Evolutionary conservation across 2,888 invertebrate genomes (phyloP).

Genomic region (Megaustenia siamemsis): DNA sequence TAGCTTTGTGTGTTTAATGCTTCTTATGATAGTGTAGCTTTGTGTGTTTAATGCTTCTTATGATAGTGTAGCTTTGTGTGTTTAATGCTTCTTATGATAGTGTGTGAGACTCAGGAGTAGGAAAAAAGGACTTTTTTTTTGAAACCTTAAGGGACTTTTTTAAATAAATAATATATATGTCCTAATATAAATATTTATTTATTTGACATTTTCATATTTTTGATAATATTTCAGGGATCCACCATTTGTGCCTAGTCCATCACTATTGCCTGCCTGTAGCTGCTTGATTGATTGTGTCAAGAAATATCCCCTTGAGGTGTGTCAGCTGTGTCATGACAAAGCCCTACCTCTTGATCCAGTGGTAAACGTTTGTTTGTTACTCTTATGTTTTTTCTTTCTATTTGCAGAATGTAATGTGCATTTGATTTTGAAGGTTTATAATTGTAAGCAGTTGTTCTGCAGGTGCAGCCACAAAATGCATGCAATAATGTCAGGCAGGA

Average conservation of each 20-base stretch:
- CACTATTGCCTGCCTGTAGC: conserved; percentile 83
- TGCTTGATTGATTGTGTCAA: conserved; percentile 85
- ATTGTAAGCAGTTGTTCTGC: too few relatives aligned
- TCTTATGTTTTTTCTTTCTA: background rate
- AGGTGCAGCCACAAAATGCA: too few relatives aligned
- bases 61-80: too few relatives aligned
- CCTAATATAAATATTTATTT: background rate
- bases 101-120: background rate
- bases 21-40: too few relatives aligned
- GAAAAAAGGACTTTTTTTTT: too few relatives aligned
- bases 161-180: background rate
- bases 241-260: conserved; percentile 84
- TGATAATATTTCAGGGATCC: conserved; percentile 79
- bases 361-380: conserved; percentile 59
- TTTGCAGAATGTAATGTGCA: too few relatives aligned
- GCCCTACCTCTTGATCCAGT: conserved; percentile 84
- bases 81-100: too few relatives aligned
- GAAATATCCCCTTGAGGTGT: conserved; percentile 84
- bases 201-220: background rate
- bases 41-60: too few relatives aligned
- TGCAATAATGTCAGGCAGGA: too few relatives aligned
- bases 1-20: too few relatives aligned
- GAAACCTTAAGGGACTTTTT: too few relatives aligned
- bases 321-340: conserved; percentile 84
- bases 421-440: too few relatives aligned